Evolutionary conservation across 2,113 vertebrate genomes (phyloP).

Genomic region (Odocoileus virginianus): DNA sequence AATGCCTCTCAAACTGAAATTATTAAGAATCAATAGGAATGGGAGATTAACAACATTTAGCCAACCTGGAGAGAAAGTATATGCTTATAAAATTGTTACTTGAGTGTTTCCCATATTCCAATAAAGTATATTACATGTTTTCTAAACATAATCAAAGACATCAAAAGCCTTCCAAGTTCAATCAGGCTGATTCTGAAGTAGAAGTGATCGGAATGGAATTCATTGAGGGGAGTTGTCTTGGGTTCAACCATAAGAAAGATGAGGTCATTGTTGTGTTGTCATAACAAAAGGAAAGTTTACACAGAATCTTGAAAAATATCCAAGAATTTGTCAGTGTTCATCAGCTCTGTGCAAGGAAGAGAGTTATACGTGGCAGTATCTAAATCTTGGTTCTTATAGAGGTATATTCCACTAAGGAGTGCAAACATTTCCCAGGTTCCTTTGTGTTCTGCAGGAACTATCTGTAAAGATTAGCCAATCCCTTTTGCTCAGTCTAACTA

Average conservation of each 20-base stretch:
- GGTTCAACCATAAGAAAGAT: slow-evolving; percentile 20
- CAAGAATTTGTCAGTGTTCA: neutral
- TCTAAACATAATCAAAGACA: neutral
- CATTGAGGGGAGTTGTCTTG: neutral
- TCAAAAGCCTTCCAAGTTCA: neutral
- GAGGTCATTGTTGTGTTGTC: slow-evolving; percentile 36
- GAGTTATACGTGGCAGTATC: neutral
- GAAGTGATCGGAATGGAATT: neutral
- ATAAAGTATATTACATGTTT: neutral
- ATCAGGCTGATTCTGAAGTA: neutral
- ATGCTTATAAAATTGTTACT: neutral
- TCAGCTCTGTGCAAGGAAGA: neutral
- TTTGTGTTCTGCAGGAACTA: neutral
- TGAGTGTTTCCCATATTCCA: neutral
- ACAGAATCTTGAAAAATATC: neutral
- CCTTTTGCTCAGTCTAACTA: neutral
- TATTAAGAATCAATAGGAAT: neutral
- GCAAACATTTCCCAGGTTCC: neutral
- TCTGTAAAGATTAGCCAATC: neutral
- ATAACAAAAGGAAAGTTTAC: slow-evolving; percentile 32
- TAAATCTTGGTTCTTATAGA: neutral
- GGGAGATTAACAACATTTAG: neutral
- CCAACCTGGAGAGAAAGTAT: neutral
- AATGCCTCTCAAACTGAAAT: neutral
- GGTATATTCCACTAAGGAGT: neutral